phyloP scores from a whole-genome alignment of 2,888 invertebrate genomes.

The Cephonodes hylas region DNA sequence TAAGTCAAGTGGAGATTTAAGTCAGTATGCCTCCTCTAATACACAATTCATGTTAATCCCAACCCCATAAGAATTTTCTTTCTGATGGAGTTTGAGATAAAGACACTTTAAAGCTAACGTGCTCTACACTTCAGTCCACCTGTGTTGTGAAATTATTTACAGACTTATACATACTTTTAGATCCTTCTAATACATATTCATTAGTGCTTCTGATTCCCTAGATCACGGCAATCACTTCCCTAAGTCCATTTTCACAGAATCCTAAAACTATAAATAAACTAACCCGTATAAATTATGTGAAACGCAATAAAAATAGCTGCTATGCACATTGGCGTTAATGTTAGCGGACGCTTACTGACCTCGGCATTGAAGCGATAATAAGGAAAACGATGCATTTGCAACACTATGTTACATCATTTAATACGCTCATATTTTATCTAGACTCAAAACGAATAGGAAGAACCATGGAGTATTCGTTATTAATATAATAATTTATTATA shows the following conservation, averaged over 20 bases:
- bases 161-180: too few relatives aligned
- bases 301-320: background rate
- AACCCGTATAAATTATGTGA: background rate
- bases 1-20: too few relatives aligned
- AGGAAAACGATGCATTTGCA: slow-evolving; percentile 51
- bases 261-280: background rate
- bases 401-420: slow-evolving; percentile 33
- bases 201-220: background rate
- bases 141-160: too few relatives aligned
- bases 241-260: too few relatives aligned
- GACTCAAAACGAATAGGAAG: background rate
- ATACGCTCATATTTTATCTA: slow-evolving; percentile 23
- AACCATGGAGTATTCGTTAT: background rate
- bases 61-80: too few relatives aligned
- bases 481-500: background rate
- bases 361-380: slow-evolving; percentile 53
- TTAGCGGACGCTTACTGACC: slow-evolving; percentile 36
- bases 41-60: too few relatives aligned
- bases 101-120: too few relatives aligned
- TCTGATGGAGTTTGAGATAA: too few relatives aligned
- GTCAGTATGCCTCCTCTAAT: too few relatives aligned
- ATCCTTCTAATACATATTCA: too few relatives aligned
- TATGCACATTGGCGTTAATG: slow-evolving; percentile 19
- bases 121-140: too few relatives aligned
- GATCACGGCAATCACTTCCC: too few relatives aligned